phyloP scores from a whole-genome alignment of 1,140 invertebrate species.

The Dendrolimus kikuchii region DNA sequence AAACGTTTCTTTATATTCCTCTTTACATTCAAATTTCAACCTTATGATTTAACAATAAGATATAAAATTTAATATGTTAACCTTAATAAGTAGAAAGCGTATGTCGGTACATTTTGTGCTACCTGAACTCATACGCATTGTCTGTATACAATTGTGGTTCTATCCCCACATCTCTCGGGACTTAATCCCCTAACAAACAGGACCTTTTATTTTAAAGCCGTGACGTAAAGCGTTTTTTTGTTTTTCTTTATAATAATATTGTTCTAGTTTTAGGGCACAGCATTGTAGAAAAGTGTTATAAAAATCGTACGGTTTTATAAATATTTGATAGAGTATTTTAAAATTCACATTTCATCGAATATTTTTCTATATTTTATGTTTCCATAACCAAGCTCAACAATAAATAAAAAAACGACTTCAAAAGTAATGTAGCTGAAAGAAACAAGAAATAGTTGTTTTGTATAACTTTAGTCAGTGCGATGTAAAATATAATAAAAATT shows the following conservation, averaged over 20 bases:
- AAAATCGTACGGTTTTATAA: too few species aligned
- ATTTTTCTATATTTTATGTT: too few species aligned
- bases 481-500: too few species aligned
- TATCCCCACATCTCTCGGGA: conserved; percentile 24
- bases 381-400: too few species aligned
- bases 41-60: background rate
- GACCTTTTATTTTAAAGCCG: conserved; percentile 48
- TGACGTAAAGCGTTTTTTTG: conserved; percentile 49
- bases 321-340: too few species aligned
- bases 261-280: too few species aligned
- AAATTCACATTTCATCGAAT: too few species aligned
- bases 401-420: too few species aligned
- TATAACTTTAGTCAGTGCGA: too few species aligned
- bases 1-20: background rate
- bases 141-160: conserved; percentile 44
- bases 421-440: too few species aligned
- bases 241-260: conserved; percentile 20
- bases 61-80: background rate
- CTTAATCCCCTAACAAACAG: conserved; percentile 50
- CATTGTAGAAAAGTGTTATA: too few species aligned
- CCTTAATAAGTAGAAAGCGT: background rate
- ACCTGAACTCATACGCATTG: conserved; percentile 49
- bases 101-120: conserved; percentile 29
- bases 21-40: background rate
- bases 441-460: too few species aligned